Conservation (phyloP, 2,113 vertebrate species). For the Nycticryphes semicollaris region DNA sequence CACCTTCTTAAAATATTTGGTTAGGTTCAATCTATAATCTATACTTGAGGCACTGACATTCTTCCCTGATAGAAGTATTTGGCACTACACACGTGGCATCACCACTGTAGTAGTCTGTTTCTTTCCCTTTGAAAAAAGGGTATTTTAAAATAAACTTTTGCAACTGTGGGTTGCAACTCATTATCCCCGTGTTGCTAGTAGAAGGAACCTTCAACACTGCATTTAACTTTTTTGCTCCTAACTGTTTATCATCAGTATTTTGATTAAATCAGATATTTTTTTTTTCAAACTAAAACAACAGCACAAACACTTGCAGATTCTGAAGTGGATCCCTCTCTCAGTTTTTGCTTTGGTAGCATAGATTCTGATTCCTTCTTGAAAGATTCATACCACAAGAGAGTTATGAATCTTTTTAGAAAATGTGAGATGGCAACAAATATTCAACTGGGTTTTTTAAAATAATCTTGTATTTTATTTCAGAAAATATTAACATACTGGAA, state of each 20-base stretch:
- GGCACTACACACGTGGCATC: neutral
- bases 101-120: neutral
- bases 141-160: neutral
- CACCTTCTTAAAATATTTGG: neutral
- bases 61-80: neutral
- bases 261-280: neutral
- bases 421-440: neutral
- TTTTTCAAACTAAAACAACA: neutral
- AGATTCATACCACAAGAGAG: neutral
- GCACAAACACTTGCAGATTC: neutral
- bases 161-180: neutral
- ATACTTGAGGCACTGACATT: neutral
- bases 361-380: neutral
- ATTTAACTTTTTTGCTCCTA: neutral
- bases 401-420: neutral
- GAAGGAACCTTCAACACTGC: neutral
- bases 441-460: neutral
- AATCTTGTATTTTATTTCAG: neutral
- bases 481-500: neutral
- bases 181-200: neutral
- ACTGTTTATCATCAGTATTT: neutral
- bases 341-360: neutral
- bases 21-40: neutral
- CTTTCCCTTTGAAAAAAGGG: neutral
- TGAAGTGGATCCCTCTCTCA: neutral